These are phyloP conservation scores for Coenonympha arcania DNA, from an alignment of 2,888 invertebrate species.

Conservation along the genomic window DNA sequence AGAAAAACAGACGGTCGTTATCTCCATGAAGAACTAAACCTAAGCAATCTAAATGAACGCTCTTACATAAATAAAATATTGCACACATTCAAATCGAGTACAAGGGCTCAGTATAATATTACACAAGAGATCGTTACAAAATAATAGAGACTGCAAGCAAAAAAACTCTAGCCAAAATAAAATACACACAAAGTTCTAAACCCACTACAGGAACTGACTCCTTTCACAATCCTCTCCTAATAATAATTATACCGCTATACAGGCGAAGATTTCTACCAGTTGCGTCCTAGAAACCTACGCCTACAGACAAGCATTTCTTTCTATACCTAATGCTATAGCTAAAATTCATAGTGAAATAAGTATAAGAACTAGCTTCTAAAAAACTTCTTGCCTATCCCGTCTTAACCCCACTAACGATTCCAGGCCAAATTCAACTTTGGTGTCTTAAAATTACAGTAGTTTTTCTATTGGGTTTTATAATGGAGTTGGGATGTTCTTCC, in stretches of 20 bases:
- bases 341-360: slow-evolving; percentile 73
- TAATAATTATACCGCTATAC: slow-evolving; percentile 43
- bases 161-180: not conserved
- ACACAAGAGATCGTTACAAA: not conserved
- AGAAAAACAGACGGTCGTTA: too few relatives aligned
- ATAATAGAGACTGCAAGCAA: not conserved
- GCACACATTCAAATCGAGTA: slow-evolving; percentile 1
- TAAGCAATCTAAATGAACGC: not conserved
- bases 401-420: slow-evolving; percentile 4
- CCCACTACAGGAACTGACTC: slow-evolving; percentile 23
- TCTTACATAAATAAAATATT: slow-evolving; percentile 11
- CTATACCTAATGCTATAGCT: slow-evolving; percentile 68
- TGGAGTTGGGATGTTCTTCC: slow-evolving; percentile 39
- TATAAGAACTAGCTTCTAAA: slow-evolving; percentile 71
- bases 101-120: not conserved
- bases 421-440: slow-evolving; percentile 25
- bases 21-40: not conserved
- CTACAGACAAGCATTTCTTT: slow-evolving; percentile 69
- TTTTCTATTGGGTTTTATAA: slow-evolving; percentile 24
- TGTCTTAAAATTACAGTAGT: not conserved
- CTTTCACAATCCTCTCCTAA: slow-evolving; percentile 31
- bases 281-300: slow-evolving; percentile 69
- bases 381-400: slow-evolving; percentile 35
- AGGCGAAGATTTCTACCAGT: slow-evolving; percentile 65
- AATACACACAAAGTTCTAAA: slow-evolving; percentile 1